These are phyloP conservation scores for Excalfactoria chinensis DNA, from an alignment of 2,113 vertebrate species.

Conservation along the genomic window DNA sequence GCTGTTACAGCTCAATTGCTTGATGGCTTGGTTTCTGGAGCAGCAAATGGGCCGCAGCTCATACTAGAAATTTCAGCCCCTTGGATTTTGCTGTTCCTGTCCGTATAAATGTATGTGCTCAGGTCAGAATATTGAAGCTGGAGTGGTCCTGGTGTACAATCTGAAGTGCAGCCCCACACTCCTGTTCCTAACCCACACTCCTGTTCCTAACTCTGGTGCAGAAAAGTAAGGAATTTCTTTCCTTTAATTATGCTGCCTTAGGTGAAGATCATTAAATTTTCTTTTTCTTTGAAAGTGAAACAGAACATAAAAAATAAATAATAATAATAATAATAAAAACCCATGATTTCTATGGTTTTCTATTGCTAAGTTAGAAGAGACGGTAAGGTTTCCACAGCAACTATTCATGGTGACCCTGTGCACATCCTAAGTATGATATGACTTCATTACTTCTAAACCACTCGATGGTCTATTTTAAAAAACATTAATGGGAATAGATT, in stretches of 20 bases:
- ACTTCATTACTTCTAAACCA: conserved; percentile 13
- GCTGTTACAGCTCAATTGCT: not conserved
- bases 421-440: not conserved
- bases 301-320: not conserved
- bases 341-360: not conserved
- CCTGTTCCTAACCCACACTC: not conserved
- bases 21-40: not conserved
- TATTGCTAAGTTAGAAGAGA: not conserved
- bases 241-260: not conserved
- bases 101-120: not conserved
- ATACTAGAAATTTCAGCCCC: not conserved
- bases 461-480: not conserved
- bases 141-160: not conserved
- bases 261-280: not conserved
- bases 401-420: not conserved
- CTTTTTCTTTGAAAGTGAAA: not conserved
- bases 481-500: not conserved
- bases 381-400: conserved; percentile 39
- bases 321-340: too few species aligned
- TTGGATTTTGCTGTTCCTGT: not conserved
- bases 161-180: not conserved
- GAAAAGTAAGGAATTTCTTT: not conserved
- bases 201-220: not conserved
- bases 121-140: not conserved
- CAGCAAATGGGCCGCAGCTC: not conserved